Percentiles rank a stretch among this genome's conserved stretches.
Conservation (phyloP, 2,888 invertebrate species). For the Oscheius myriophilus region DNA sequence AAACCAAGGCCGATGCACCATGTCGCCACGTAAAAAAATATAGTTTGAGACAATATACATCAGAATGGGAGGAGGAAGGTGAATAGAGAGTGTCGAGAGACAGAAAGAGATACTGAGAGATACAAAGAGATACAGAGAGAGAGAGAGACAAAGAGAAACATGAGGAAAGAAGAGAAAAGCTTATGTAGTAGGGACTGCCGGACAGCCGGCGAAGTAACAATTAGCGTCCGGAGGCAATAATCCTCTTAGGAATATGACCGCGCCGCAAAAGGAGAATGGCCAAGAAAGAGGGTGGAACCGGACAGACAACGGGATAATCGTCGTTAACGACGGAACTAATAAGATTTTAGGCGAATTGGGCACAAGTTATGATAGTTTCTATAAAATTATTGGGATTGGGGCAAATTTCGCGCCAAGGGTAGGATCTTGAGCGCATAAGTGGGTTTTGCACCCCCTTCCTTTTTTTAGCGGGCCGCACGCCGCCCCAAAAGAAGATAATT, state of each 20-base stretch:
- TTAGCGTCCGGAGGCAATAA: slow-evolving; percentile 28
- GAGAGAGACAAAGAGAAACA: not conserved
- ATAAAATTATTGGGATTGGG: too few species aligned
- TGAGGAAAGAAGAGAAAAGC: not conserved
- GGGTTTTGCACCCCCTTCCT: too few species aligned
- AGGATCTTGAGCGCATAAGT: too few species aligned
- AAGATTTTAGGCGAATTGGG: not conserved
- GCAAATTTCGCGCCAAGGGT: too few species aligned
- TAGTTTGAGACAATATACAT: too few species aligned
- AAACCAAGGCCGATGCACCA: too few species aligned
- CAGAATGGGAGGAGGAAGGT: too few species aligned
- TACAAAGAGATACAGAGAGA: not conserved
- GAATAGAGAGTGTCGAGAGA: too few species aligned
- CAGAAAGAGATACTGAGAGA: not conserved
- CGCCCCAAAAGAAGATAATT: too few species aligned
- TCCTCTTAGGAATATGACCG: slow-evolving; percentile 30
- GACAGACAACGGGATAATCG: not conserved
- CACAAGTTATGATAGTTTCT: not conserved
- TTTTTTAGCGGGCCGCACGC: too few species aligned
- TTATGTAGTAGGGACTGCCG: not conserved
- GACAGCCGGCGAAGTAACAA: slow-evolving; percentile 10
- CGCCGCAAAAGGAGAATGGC: slow-evolving; percentile 1
- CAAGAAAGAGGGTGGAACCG: not conserved
- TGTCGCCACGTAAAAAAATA: too few species aligned
- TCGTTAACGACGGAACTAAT: not conserved